Evolutionary conservation across 2,888 invertebrate species (phyloP).

Genomic region (Stegana nigrithorax): DNA sequence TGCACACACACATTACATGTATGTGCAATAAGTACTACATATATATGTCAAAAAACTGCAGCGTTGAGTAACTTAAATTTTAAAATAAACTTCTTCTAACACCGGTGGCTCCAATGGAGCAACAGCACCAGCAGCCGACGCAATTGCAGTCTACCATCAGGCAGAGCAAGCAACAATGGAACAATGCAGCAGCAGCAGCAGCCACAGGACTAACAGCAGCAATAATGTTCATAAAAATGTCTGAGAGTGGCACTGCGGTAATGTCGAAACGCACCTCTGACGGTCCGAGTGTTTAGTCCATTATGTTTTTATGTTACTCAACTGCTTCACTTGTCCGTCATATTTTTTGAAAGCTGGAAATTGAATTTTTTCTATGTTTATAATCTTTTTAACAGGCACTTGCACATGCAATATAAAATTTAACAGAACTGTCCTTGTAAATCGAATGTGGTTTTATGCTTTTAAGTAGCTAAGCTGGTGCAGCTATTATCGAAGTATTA

Average conservation of each 20-base stretch:
- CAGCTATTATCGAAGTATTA: too few relatives aligned
- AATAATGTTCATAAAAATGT: constrained; percentile 1
- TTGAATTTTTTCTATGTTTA: not conserved
- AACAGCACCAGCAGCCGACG: constrained; percentile 9
- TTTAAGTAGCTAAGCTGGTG: too few relatives aligned
- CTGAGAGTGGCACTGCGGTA: not conserved
- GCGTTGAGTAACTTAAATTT: constrained; percentile 16
- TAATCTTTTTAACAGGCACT: too few relatives aligned
- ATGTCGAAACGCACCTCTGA: too few relatives aligned
- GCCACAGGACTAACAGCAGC: constrained; percentile 33
- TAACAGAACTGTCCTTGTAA: too few relatives aligned
- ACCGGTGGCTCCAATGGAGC: not conserved
- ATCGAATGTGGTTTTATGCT: too few relatives aligned
- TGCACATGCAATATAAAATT: too few relatives aligned
- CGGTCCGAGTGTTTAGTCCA: too few relatives aligned
- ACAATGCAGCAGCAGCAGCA: constrained; percentile 37
- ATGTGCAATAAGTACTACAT: not conserved
- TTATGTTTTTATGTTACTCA: not conserved
- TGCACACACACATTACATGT: not conserved
- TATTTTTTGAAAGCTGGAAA: not conserved
- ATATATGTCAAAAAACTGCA: constrained; percentile 20
- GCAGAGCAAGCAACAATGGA: too few relatives aligned
- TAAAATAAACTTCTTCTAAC: constrained; percentile 22
- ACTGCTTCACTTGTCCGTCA: constrained; percentile 10
- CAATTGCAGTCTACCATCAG: too few relatives aligned